phyloP scores from a whole-genome alignment of 2,888 invertebrate species.

The Sepiola atlantica region DNA sequence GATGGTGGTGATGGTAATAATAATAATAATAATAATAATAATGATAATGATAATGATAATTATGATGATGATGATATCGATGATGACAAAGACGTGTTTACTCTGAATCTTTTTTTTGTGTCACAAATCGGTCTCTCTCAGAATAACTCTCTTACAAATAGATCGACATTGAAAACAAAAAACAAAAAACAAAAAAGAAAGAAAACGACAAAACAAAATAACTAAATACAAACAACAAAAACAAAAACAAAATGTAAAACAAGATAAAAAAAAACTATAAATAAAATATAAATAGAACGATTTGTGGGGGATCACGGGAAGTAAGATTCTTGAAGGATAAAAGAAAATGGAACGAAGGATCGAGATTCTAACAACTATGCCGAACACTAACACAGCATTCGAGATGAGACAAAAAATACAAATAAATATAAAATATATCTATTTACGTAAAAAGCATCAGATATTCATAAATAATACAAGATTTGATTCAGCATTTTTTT shows the following conservation, averaged over 20 bases:
- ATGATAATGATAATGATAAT: neutral
- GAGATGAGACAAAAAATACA: too few relatives aligned
- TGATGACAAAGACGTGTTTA: too few relatives aligned
- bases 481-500: too few relatives aligned
- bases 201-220: neutral
- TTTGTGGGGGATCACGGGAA: too few relatives aligned
- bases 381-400: too few relatives aligned
- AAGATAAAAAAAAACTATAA: neutral
- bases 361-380: too few relatives aligned
- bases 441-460: too few relatives aligned
- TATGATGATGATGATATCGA: neutral
- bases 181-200: neutral
- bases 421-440: too few relatives aligned
- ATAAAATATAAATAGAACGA: neutral
- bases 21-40: conserved; percentile 22
- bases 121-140: neutral
- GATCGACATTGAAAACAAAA: neutral
- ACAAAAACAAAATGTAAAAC: neutral
- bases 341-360: too few relatives aligned
- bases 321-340: too few relatives aligned
- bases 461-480: too few relatives aligned
- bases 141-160: neutral
- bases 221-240: neutral
- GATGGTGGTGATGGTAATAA: neutral
- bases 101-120: neutral